These are phyloP conservation scores for Crematogaster levior DNA, from an alignment of 2,888 invertebrate genomes.

Conservation along the genomic window DNA sequence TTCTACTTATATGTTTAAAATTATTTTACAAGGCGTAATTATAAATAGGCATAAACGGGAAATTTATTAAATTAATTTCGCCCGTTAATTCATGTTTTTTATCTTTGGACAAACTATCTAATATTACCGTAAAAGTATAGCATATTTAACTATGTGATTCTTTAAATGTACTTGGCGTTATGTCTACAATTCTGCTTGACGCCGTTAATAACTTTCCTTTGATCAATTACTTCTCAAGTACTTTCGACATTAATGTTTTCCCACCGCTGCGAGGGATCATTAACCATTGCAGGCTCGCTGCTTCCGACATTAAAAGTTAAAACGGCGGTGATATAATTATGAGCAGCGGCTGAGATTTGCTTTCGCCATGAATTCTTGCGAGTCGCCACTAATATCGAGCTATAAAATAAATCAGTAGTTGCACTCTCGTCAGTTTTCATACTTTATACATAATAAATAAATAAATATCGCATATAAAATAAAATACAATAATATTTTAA, in stretches of 20 bases:
- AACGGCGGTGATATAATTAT: constrained; percentile 74
- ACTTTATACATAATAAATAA: neutral
- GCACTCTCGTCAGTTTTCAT: neutral
- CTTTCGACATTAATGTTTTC: constrained; percentile 71
- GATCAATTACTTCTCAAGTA: constrained; percentile 66
- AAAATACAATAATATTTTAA: neutral
- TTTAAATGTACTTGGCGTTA: constrained; percentile 61
- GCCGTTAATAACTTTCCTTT: constrained; percentile 70
- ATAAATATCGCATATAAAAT: neutral
- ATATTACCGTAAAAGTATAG: neutral
- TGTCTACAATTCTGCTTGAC: constrained; percentile 66
- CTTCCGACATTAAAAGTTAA: constrained; percentile 71
- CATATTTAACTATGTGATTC: constrained; percentile 41
- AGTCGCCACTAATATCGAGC: constrained; percentile 51
- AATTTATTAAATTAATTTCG: constrained; percentile 1
- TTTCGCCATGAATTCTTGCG: constrained; percentile 58
- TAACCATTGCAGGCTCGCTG: constrained; percentile 67
- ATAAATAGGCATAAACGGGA: neutral
- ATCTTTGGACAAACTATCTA: neutral
- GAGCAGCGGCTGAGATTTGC: constrained; percentile 63
- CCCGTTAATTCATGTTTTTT: neutral
- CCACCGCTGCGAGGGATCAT: constrained; percentile 70
- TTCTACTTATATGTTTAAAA: neutral
- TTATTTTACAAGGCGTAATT: constrained; percentile 3
- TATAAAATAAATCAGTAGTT: constrained; percentile 47